phyloP scores from a whole-genome alignment of 2,113 vertebrate genomes.

The Sapayoa aenigma region DNA sequence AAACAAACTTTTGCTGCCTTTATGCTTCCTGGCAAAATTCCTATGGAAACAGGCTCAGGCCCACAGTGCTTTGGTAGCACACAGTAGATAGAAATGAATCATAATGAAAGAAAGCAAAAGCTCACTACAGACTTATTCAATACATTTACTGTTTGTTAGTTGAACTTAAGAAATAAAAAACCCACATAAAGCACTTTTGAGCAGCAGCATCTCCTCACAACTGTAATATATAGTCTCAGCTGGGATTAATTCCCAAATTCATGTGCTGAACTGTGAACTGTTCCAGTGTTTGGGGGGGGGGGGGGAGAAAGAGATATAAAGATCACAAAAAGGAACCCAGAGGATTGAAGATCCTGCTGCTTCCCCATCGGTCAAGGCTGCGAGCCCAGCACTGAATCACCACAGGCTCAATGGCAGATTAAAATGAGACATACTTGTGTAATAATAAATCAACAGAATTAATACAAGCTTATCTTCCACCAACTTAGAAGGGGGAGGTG shows the following conservation, averaged over 20 bases:
- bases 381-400: not conserved
- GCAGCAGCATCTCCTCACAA: not conserved
- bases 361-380: not conserved
- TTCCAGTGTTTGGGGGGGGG: not conserved
- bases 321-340: not conserved
- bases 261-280: not conserved
- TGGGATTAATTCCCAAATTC: not conserved
- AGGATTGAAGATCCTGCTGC: not conserved
- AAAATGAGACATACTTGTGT: not conserved
- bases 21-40: not conserved
- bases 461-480: constrained; percentile 1
- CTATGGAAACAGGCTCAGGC: not conserved
- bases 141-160: not conserved
- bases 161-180: not conserved
- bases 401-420: not conserved
- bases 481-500: not conserved
- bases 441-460: constrained; percentile 1
- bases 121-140: not conserved
- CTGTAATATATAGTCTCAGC: not conserved
- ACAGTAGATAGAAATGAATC: constrained; percentile 9
- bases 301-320: not conserved
- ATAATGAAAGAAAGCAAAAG: constrained; percentile 17
- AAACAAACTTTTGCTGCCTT: constrained; percentile 34
- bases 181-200: not conserved
- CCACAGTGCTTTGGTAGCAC: not conserved